These are phyloP conservation scores for Anastrepha ludens DNA, from an alignment of 1,140 invertebrate species.

Conservation along the genomic window DNA sequence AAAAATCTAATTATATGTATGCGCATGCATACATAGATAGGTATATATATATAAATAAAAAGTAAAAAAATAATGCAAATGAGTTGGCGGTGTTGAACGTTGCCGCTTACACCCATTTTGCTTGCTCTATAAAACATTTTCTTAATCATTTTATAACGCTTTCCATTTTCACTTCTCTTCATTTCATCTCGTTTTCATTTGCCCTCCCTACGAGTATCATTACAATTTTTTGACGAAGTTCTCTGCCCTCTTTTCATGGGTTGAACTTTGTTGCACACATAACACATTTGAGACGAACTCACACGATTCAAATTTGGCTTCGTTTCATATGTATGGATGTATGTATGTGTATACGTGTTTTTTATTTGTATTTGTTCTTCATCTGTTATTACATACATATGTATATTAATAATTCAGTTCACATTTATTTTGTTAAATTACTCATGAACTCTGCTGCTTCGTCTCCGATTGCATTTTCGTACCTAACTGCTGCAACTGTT, in stretches of 20 bases:
- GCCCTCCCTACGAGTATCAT: background rate
- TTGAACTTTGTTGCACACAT: background rate
- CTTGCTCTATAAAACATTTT: conserved; percentile 16
- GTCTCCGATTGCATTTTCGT: background rate
- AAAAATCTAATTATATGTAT: background rate
- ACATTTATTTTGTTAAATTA: background rate
- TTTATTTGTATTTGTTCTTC: conserved; percentile 59
- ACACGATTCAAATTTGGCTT: conserved; percentile 23
- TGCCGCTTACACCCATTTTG: background rate
- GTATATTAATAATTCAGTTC: background rate
- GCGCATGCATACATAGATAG: too few relatives aligned
- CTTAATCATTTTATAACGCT: background rate
- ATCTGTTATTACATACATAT: conserved; percentile 57
- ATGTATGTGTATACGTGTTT: conserved; percentile 53
- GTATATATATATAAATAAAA: conserved; percentile 64
- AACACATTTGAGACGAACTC: conserved; percentile 1
- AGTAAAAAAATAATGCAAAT: conserved; percentile 5
- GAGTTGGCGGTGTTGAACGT: background rate
- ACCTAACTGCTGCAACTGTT: background rate
- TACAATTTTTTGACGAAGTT: conserved; percentile 20
- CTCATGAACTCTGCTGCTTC: background rate
- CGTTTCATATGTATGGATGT: conserved; percentile 51
- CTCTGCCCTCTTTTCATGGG: background rate
- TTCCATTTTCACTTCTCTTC: background rate
- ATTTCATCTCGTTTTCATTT: background rate